Evolutionary conservation across 2,888 invertebrate species (phyloP), one percentile per base, ranked within the genome.

Genomic region (Drosophila ustulata): DNA sequence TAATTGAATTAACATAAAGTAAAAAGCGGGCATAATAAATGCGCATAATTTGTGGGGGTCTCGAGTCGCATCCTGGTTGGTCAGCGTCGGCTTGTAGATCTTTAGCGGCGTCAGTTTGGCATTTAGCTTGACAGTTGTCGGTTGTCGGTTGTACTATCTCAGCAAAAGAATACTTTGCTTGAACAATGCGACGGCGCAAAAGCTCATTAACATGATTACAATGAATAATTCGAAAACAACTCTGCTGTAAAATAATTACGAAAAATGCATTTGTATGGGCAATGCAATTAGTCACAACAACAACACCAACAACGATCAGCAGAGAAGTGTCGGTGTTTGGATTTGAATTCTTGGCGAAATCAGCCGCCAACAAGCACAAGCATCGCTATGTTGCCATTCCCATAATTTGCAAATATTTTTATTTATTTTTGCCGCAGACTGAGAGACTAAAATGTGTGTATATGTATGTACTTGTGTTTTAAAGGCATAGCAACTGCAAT

Each of bases 361-460:
- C 66, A 53, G 45, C 55, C 50, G 46, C 32, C 61, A 30, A 49
- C 58, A 41, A 9, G 39, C 39, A 4, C 52, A 41, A 11, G 23
- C 46, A 26, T 51, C 58, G 67, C 30, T 9, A 30, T 25, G 18
- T 67, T 82, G 86, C 86, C 89, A 88, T 89, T 86, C 90, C 89
- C 86, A 86, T 86, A 88, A 86, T 86, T 90, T 86, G 89, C 85
- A 90, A 90, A 89, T 78, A 83, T 82, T 79, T 87, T 77, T 77
- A 67, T 70, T 66, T 65, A 62, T 69, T 71, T 80, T 82, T 41
- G 68, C 62, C 65, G 41, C 47, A 25, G 39, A 11, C 32, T 4
- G 28, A 45, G 18, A 61, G 59, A 30, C 41, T 43, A 55, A 30
- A 55, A 55, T 43, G 53, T 43, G 53, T 43, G 50, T 63, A 59